These are phyloP conservation scores for Vanessa atalanta DNA, from an alignment of 1,140 invertebrate genomes.

Conservation along the genomic window DNA sequence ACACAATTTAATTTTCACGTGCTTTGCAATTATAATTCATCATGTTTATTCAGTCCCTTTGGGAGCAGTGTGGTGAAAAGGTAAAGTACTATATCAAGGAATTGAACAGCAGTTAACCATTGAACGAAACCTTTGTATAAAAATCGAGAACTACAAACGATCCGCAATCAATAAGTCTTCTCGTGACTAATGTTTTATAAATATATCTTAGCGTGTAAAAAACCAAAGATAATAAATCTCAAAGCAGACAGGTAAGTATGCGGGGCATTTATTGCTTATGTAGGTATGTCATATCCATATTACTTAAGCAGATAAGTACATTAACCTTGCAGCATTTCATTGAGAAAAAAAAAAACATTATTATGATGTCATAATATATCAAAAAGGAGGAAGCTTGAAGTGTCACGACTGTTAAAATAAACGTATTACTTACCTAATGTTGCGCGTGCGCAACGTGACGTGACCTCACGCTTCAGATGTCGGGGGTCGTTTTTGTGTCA, in stretches of 20 bases:
- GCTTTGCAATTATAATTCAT: neutral
- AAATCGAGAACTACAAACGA: conserved; percentile 48
- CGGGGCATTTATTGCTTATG: conserved; percentile 28
- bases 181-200: conserved; percentile 28
- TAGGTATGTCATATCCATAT: conserved; percentile 25
- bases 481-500: conserved; percentile 36
- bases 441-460: conserved; percentile 46
- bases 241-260: conserved; percentile 16
- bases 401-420: conserved; percentile 59
- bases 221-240: conserved; percentile 29
- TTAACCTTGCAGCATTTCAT: conserved; percentile 49
- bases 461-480: conserved; percentile 51
- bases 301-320: conserved; percentile 36
- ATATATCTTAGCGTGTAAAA: conserved; percentile 25
- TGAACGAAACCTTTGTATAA: neutral
- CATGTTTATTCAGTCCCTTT: too few relatives aligned
- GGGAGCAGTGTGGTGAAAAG: neutral
- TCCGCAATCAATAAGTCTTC: conserved; percentile 24
- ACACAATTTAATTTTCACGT: too few relatives aligned
- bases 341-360: conserved; percentile 44
- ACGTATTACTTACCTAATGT: conserved; percentile 60
- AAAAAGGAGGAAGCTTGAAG: conserved; percentile 56
- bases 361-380: conserved; percentile 52
- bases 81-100: neutral
- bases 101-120: neutral